These are phyloP conservation scores for Oryctes rhinoceros DNA, from an alignment of 1,140 invertebrate genomes.

Conservation along the genomic window DNA sequence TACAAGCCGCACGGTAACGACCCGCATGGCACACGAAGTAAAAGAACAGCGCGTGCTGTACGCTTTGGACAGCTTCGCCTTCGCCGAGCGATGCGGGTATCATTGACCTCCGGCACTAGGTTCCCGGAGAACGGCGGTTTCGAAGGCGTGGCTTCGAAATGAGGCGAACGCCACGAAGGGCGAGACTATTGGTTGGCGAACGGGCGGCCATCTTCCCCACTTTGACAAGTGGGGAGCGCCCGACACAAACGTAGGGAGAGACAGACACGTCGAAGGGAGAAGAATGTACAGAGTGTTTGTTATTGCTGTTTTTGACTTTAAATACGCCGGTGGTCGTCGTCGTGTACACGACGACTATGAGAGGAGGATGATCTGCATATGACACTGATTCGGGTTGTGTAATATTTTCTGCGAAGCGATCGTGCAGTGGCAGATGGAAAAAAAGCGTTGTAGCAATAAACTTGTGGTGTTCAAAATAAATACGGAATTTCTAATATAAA, in stretches of 20 bases:
- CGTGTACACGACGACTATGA: neutral
- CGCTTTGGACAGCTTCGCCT: conserved; percentile 26
- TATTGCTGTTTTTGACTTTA: conserved; percentile 31
- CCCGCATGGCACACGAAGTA: conserved; percentile 26
- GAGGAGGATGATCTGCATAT: conserved; percentile 15
- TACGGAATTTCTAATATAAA: conserved; percentile 30
- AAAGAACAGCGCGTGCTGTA: neutral
- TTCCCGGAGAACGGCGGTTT: neutral
- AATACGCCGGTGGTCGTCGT: neutral
- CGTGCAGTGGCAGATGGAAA: neutral
- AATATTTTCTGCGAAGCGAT: neutral
- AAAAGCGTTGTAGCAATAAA: neutral
- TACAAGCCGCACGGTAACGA: neutral
- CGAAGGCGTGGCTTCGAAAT: neutral
- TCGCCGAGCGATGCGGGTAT: neutral
- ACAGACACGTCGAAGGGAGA: neutral
- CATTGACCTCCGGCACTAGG: conserved; percentile 20
- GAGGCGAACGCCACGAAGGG: neutral
- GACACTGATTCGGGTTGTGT: conserved; percentile 19
- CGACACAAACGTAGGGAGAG: neutral
- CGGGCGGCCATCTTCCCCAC: conserved; percentile 28
- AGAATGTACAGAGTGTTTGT: conserved; percentile 30
- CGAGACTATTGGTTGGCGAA: neutral
- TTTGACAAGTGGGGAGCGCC: neutral
- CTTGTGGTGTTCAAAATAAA: neutral